These are phyloP conservation scores for Rhagonycha fulva DNA, from an alignment of 2,888 invertebrate genomes.

Conservation along the genomic window DNA sequence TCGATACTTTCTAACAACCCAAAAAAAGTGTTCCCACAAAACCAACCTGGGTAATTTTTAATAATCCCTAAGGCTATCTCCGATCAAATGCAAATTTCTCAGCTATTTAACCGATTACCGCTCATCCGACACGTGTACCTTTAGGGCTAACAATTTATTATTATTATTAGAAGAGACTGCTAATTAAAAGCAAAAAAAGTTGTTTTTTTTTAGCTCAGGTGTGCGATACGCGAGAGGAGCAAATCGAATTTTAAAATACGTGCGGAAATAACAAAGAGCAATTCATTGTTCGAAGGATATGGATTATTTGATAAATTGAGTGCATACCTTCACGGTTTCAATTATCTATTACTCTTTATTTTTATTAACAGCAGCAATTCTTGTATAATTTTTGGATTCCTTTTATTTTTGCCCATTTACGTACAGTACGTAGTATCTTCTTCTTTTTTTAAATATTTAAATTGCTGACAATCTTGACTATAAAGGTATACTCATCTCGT, in stretches of 20 bases:
- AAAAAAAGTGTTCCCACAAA: not conserved
- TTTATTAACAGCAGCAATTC: constrained; percentile 5
- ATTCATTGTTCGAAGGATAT: constrained; percentile 42
- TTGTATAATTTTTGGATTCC: not conserved
- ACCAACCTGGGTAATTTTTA: not conserved
- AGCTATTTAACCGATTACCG: constrained; percentile 18
- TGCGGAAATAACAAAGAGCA: constrained; percentile 47
- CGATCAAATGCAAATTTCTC: constrained; percentile 15
- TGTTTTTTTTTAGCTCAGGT: not conserved
- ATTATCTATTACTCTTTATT: constrained; percentile 16
- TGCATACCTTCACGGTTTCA: constrained; percentile 47
- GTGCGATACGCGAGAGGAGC: not conserved
- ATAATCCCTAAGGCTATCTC: constrained; percentile 7
- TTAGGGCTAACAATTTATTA: constrained; percentile 3
- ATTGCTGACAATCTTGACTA: not conserved
- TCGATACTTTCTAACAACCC: constrained; percentile 1
- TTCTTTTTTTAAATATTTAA: not conserved
- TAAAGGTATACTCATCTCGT: not conserved
- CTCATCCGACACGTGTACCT: constrained; percentile 17
- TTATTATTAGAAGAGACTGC: constrained; percentile 8
- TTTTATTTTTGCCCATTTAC: constrained; percentile 1
- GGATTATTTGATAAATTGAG: constrained; percentile 50
- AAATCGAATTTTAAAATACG: constrained; percentile 24
- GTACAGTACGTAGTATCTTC: not conserved
- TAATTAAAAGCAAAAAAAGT: constrained; percentile 9